Base-by-base conservation (phyloP, 2,888 invertebrate genomes). In the Dasysyrphus tricinctus region DNA sequence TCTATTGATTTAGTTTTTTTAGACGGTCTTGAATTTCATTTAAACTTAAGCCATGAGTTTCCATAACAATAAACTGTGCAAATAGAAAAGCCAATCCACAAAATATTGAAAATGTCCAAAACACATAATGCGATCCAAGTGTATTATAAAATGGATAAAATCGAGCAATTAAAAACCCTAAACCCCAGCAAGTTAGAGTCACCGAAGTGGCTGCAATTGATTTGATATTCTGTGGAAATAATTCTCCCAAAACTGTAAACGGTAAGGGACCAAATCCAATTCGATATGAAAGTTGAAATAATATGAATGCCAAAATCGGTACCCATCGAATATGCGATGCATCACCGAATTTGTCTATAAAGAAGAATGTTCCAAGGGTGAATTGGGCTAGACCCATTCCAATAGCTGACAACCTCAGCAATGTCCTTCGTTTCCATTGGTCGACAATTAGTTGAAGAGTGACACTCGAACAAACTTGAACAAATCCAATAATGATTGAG, bases 41-140 rank as follows among this genome's bases (percentile, higher is more conserved):
- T 89, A 97, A 94, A 89, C 96, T 96, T 92, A 96, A 96, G 47
- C 97, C 98, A 92, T 97, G 97, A 0, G 98, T 98, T 93, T 98
- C 98, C 2, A 98, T 97, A 14, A 98, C 94, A 72, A 95, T 91
- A 88, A 96, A 94, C 65, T 95, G 92, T 0, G 96, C 95, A 93
- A 97, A 98, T 90, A 96, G 93, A 90, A 96, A 95, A 0, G 95
- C 93, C 0, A 92, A 90, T 0, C 94, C 89, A 88, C 95, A 95
- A 89, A 94, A 95, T 0, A 91, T 92, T 1, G 95, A 95, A 91
- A 96, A 97, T 57, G 96, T 92, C 94, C 96, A 95, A 93, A 96
- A 97, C 0, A 95, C 94, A 0, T 93, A 93, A 88, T 94, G 94
- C 88, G 94, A 93, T 5, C 96, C 96, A n/a, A 96, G 92, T 0